Conservation (phyloP, 2,113 vertebrate species). For the Onychorhynchus coronatus region DNA sequence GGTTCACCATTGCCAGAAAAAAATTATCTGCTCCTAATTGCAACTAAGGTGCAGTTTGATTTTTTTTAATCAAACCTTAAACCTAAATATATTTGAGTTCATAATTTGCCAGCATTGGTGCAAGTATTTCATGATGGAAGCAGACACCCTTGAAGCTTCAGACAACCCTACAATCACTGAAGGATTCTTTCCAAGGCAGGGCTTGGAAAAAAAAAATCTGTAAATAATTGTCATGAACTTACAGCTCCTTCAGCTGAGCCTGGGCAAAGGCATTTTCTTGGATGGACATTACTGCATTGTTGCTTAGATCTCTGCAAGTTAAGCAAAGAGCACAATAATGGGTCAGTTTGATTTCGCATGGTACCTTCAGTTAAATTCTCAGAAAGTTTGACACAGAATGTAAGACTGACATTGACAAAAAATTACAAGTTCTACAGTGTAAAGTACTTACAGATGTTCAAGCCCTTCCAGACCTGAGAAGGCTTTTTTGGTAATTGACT, state of each 20-base stretch:
- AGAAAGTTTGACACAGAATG: neutral
- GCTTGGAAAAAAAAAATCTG: neutral
- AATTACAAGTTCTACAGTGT: neutral
- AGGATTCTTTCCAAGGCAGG: neutral
- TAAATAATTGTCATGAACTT: slow-evolving; percentile 58
- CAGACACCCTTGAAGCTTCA: neutral
- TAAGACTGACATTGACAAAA: neutral
- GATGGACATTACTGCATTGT: slow-evolving; percentile 82
- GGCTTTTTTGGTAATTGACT: slow-evolving; percentile 80
- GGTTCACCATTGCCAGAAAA: neutral
- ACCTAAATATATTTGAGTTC: neutral
- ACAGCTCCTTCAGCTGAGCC: slow-evolving; percentile 79
- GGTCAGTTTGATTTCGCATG: neutral
- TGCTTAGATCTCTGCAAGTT: slow-evolving; percentile 79
- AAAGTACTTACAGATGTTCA: slow-evolving; percentile 80
- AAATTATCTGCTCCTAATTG: neutral
- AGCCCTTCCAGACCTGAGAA: slow-evolving; percentile 79
- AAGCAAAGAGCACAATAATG: slow-evolving; percentile 20
- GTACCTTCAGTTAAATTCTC: neutral
- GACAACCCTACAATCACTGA: neutral
- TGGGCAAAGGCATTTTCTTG: slow-evolving; percentile 81
- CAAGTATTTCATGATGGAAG: neutral
- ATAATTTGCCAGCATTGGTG: neutral
- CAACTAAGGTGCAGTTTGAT: neutral
- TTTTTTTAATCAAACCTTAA: neutral